Base-by-base conservation (phyloP, 2,888 invertebrate species). In the Perdita meconis region DNA sequence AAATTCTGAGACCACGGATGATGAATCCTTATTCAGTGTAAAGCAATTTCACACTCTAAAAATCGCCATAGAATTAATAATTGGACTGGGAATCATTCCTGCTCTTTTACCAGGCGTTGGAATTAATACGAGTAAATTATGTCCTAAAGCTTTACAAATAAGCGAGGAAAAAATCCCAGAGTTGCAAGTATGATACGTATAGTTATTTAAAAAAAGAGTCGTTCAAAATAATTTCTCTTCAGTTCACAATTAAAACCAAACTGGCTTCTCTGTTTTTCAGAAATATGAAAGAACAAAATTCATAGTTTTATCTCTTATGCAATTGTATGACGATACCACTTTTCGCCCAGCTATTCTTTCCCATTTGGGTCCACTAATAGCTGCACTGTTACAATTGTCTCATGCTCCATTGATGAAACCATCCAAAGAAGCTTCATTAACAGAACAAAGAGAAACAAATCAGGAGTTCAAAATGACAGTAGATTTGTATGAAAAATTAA, bases 61-160 rank as follows among this genome's bases (percentile, higher is more conserved):
- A 86, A 93, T 93, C 51, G 93, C 94, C 83, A 92, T 96, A 80
- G 95, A 96, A 90, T 93, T 96, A 78, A 89, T 95, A 51, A 92
- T 95, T 26, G 94, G 94, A 42, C 92, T 96, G 73, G 96, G 96
- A 55, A 93, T 97, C 70, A 93, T 94, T 73, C 94, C 95, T 13
- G 94, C 95, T 88, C 91, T 97, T 36, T 92, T 95, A 82, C 94
- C 95, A 36, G 96, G 95, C 1, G 92, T 96, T 53, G 96, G 96
- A 36, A 91, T 95, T 75, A 93, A 91, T 64, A 83, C 94, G 67
- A 86, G 90, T 36, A 93, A 93, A 83, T 91, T 94, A 83, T 93
- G 93, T 85, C 83, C 91, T 22, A 89, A 89, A 65, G 92, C 92
- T 40, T 78, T 87, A 8, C 82, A 90, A 50, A 78, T 94, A 22